Base-by-base conservation (phyloP, 2,113 vertebrate genomes). In the Pelodiscus sinensis region DNA sequence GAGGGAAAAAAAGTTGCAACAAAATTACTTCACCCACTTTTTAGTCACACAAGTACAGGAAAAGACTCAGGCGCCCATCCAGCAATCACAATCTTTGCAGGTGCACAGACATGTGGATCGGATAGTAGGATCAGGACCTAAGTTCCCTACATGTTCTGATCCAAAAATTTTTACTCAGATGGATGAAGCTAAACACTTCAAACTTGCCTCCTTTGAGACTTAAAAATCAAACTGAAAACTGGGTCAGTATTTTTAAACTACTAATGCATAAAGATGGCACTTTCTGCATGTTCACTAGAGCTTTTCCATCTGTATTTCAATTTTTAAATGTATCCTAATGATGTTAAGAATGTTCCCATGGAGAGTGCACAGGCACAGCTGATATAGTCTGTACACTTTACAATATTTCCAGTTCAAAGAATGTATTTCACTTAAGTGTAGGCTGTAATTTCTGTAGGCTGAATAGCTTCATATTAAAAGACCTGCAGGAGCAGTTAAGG, bases 101-200 rank as follows among this genome's bases (percentile, higher is more conserved):
- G 29, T 25, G 2, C 1, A 0, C 22, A 5, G 9, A 6, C 7
- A 16, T 50, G 7, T 1, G 2, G 80, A 60, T 15, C 5, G n/a
- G 15, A 31, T 25, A 83, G 9, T 54, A 87, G 55, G 56, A 50
- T 19, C 21, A 38, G 13, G 25, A 58, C 0, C 1, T 82, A 3
- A 1, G 1, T 73, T 85, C 77, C 12, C 18, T 2, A 1, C n/a
- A 35, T n/a, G 16, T 0, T 0, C 3, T 15, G 21, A 18, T 0
- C 75, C 4, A 24, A 77, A 91, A 18, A 7, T 4, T 0, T 10
- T 78, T 44, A 19, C 3, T 38, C 1, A 0, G 9, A 8, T 8
- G 1, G 6, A 8, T 84, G 18, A 50, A 85, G 65, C 19, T 81
- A 10, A 9, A 81, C 11, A 24, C 13, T 21, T 88, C 31, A 50